phyloP scores from a whole-genome alignment of 2,113 vertebrate species.

The Gobiocypris rarus region DNA sequence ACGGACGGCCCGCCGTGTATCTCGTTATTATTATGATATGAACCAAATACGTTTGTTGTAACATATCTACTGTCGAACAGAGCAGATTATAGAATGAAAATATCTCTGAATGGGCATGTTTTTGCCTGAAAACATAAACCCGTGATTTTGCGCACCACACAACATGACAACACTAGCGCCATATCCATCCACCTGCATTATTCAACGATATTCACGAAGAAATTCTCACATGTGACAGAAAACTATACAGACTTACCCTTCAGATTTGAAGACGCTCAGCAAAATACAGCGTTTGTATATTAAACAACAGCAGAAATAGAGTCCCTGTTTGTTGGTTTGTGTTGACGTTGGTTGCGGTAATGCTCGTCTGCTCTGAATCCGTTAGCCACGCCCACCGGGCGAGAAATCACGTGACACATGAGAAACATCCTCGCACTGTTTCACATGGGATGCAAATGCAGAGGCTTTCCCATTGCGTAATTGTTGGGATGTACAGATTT shows the following conservation, averaged over 20 bases:
- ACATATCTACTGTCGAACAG: not conserved
- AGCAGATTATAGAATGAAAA: not conserved
- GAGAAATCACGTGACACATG: conserved; percentile 22
- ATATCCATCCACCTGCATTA: conserved; percentile 11
- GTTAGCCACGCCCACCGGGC: not conserved
- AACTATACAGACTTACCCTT: conserved; percentile 5
- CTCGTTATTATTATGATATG: not conserved
- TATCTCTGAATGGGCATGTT: not conserved
- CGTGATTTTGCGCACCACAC: not conserved
- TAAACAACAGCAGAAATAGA: not conserved
- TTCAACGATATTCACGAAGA: not conserved
- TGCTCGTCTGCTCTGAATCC: conserved; percentile 1
- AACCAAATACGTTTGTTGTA: not conserved
- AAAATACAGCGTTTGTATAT: not conserved
- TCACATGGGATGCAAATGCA: not conserved
- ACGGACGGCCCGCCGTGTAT: not conserved
- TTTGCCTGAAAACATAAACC: conserved; percentile 14
- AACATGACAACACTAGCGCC: conserved; percentile 30
- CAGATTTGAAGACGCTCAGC: not conserved
- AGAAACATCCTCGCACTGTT: not conserved
- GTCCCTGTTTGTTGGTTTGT: conserved; percentile 4
- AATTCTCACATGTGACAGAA: not conserved
- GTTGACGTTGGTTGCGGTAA: conserved; percentile 4
- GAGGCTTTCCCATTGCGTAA: not conserved
- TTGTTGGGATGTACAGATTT: too few species aligned